Evolutionary conservation across 2,888 invertebrate genomes (phyloP).

Genomic region (Dicranocentrus wangi): DNA sequence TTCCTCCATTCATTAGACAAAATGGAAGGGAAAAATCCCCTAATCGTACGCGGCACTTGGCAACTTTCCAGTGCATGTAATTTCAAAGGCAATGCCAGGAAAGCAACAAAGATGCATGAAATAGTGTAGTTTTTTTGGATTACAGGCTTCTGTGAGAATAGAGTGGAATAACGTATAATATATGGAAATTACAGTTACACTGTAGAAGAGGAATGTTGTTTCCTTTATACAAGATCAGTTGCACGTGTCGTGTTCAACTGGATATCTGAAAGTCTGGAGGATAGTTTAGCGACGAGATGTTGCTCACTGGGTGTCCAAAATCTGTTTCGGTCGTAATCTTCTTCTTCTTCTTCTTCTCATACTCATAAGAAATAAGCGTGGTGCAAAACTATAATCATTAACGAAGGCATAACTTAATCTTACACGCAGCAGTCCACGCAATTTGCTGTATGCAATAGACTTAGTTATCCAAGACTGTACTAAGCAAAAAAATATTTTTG

Average conservation of each 20-base stretch:
- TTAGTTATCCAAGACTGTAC: neutral
- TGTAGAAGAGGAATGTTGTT: too few species aligned
- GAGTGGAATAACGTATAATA: neutral
- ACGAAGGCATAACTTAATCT: neutral
- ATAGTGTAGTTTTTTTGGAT: neutral
- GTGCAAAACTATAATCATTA: neutral
- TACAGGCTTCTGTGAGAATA: neutral
- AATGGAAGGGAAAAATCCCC: neutral
- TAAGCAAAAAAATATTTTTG: neutral
- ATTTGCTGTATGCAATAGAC: neutral
- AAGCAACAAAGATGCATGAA: neutral
- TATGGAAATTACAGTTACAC: too few species aligned
- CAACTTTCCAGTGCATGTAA: conserved; percentile 40
- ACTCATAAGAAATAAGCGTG: neutral
- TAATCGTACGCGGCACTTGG: neutral
- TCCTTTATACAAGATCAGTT: too few species aligned
- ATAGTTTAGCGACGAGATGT: neutral
- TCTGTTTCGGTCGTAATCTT: neutral
- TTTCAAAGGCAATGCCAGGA: conserved; percentile 39
- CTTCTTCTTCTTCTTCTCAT: neutral
- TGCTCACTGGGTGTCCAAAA: conserved; percentile 11
- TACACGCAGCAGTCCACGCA: neutral
- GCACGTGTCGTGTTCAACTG: too few species aligned
- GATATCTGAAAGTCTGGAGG: neutral
- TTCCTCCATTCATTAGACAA: neutral